Conservation (phyloP, 2,797 vertebrate species). For the Phrynocephalus forsythii region DNA sequence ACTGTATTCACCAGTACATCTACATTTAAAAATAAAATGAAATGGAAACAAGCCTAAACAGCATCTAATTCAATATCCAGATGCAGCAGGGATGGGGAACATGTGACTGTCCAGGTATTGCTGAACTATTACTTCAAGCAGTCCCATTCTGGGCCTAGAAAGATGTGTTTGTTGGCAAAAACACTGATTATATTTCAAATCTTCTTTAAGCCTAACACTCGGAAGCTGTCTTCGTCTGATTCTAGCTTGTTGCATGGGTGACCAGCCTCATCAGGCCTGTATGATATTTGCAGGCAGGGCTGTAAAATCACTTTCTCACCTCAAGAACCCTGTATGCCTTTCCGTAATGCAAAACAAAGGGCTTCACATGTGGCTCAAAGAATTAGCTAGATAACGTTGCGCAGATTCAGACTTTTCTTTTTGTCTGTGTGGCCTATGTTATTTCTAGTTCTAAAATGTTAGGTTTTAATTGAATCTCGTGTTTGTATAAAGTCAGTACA, state of each 20-base stretch:
- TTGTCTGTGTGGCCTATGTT: background rate
- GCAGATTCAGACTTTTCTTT: no score
- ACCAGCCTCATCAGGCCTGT: background rate
- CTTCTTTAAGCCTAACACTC: background rate
- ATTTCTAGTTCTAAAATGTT: background rate
- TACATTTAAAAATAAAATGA: background rate
- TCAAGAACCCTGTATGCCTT: background rate
- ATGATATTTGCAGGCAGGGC: background rate
- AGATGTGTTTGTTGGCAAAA: background rate
- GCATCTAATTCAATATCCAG: background rate
- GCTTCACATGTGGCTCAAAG: constrained; percentile 5
- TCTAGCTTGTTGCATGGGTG: background rate
- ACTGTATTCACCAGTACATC: background rate
- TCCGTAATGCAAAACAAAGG: background rate
- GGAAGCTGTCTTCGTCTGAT: no score
- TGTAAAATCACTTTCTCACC: background rate
- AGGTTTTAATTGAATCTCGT: background rate
- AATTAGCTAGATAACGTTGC: background rate
- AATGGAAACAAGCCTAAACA: background rate
- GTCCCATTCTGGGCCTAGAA: background rate
- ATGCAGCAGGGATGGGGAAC: background rate
- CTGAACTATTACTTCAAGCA: background rate
- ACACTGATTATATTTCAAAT: background rate
- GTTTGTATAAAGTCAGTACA: background rate
- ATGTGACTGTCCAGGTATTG: background rate